These are phyloP conservation scores for Venustaconcha ellipsiformis DNA, from an alignment of 1,140 invertebrate species.

Conservation along the genomic window DNA sequence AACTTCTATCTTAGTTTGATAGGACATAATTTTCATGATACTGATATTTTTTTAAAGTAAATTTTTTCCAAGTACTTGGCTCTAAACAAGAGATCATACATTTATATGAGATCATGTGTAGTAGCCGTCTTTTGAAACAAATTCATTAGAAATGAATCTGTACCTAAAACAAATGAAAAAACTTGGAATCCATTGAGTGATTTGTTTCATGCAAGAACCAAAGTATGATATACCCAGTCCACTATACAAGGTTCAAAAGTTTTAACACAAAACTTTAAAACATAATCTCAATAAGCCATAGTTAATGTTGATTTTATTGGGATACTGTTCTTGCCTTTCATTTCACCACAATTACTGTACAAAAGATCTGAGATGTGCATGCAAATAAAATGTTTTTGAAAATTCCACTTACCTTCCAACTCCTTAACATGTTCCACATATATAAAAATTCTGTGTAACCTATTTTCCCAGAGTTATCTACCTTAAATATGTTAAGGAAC, in stretches of 20 bases:
- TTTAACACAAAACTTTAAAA: no score
- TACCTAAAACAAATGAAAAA: background rate
- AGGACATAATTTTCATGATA: no score
- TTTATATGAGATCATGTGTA: background rate
- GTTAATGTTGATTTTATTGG: background rate
- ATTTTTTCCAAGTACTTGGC: background rate
- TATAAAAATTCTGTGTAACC: conserved; percentile 57
- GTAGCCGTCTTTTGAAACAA: background rate
- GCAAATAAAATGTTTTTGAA: conserved; percentile 35
- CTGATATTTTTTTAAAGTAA: no score
- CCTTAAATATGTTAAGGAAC: conserved; percentile 46
- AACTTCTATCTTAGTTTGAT: no score
- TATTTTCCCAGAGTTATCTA: conserved; percentile 53
- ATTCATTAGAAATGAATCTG: background rate
- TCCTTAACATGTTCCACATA: conserved; percentile 54
- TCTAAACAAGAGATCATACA: conserved; percentile 33
- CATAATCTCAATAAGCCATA: no score
- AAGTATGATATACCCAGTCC: background rate
- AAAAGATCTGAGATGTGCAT: conserved; percentile 1
- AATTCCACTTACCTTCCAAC: conserved; percentile 51
- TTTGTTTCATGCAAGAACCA: background rate
- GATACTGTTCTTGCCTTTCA: background rate
- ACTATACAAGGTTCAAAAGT: no score
- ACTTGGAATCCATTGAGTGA: background rate
- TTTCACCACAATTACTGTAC: background rate